Evolutionary conservation across 53 echinoderm and acorn worm species (phyloP).

Genomic region (Henricia sp.): DNA sequence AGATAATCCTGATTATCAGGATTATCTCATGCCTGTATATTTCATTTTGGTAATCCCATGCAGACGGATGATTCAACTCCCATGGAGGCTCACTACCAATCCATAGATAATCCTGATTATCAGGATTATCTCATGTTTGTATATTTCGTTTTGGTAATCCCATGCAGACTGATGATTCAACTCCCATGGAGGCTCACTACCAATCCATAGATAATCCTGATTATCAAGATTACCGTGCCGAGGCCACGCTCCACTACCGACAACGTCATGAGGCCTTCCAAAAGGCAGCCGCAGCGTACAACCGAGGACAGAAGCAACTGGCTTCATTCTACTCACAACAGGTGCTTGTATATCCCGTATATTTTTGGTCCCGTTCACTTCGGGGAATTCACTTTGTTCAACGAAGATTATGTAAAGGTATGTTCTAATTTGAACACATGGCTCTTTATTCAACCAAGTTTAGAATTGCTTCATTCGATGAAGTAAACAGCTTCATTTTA

Average conservation of each 20-base stretch:
- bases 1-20: too few relatives aligned
- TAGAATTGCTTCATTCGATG: too few relatives aligned
- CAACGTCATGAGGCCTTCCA: slow-evolving; percentile 82
- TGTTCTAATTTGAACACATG: too few relatives aligned
- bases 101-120: slow-evolving; percentile 77
- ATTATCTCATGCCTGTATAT: too few relatives aligned
- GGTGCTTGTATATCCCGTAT: slow-evolving; percentile 66
- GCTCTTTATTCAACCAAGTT: too few relatives aligned
- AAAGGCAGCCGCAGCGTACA: slow-evolving; percentile 88
- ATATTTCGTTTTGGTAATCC: too few relatives aligned
- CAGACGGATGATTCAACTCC: slow-evolving; percentile 45
- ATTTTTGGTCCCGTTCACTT: too few relatives aligned
- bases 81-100: slow-evolving; percentile 67
- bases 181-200: slow-evolving; percentile 39
- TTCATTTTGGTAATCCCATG: neutral
- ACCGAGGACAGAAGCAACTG: slow-evolving; percentile 69
- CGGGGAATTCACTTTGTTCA: too few relatives aligned
- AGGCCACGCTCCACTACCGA: slow-evolving; percentile 80
- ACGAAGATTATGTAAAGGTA: too few relatives aligned
- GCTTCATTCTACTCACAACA: slow-evolving; percentile 85
- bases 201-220: slow-evolving; percentile 79
- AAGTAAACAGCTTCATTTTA: too few relatives aligned
- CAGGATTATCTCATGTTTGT: too few relatives aligned
- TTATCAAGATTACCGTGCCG: slow-evolving; percentile 90
- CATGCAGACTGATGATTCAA: slow-evolving; percentile 39